These are phyloP conservation scores for Thaumetopoea pityocampa DNA, from an alignment of 1,140 invertebrate species.

Conservation along the genomic window DNA sequence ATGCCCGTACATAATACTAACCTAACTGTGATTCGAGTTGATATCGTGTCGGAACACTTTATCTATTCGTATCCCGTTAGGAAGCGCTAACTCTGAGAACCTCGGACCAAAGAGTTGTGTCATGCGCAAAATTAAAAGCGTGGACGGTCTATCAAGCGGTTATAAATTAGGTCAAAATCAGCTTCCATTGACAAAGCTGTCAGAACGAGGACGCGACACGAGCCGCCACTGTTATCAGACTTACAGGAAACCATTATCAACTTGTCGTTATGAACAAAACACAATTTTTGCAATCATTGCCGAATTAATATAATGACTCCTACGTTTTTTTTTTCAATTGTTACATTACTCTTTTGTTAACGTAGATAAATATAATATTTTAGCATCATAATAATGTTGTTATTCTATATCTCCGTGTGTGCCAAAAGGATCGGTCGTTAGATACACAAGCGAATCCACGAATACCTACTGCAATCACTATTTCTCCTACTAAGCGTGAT, in stretches of 20 bases:
- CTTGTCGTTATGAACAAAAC: constrained; percentile 65
- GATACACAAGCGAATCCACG: no score
- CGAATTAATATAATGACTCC: constrained; percentile 66
- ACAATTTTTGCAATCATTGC: constrained; percentile 73
- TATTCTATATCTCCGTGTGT: no score
- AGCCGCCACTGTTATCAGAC: constrained; percentile 52
- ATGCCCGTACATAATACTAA: no score
- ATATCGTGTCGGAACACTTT: constrained; percentile 5
- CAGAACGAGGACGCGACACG: constrained; percentile 63
- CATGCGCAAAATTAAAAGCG: constrained; percentile 21
- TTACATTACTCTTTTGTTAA: no score
- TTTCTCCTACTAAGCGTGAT: no score
- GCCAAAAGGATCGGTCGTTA: no score
- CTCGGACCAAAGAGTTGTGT: constrained; percentile 12
- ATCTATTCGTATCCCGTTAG: constrained; percentile 20
- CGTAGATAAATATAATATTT: no score
- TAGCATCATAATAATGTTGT: no score
- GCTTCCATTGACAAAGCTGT: constrained; percentile 67
- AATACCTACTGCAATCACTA: no score
- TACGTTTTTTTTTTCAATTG: constrained; percentile 30
- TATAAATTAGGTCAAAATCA: constrained; percentile 69
- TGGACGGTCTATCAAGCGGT: constrained; percentile 19
- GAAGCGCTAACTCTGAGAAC: constrained; percentile 18
- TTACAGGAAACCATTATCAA: constrained; percentile 64
- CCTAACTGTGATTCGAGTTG: constrained; percentile 1